These are phyloP conservation scores for Hydropotes inermis DNA, from an alignment of 2,113 vertebrate species.

Conservation along the genomic window DNA sequence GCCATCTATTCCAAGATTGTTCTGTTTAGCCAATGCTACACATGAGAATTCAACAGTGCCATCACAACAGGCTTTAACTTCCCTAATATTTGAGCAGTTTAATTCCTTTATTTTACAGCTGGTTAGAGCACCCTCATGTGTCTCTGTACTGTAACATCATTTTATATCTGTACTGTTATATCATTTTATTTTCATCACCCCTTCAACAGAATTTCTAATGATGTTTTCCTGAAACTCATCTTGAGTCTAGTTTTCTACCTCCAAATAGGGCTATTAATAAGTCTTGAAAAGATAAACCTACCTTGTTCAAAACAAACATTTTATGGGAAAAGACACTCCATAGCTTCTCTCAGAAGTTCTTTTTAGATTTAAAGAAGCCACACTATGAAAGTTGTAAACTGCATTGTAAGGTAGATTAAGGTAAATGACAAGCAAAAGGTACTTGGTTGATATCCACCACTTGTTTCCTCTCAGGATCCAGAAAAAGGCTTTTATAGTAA, in stretches of 20 bases:
- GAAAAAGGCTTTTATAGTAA: background rate
- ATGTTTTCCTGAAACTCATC: background rate
- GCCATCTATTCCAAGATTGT: background rate
- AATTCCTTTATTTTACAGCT: constrained; percentile 16
- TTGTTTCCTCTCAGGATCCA: background rate
- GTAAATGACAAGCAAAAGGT: background rate
- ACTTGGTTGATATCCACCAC: background rate
- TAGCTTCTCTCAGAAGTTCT: background rate
- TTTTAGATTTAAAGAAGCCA: background rate
- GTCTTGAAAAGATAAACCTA: background rate
- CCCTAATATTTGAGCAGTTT: constrained; percentile 3
- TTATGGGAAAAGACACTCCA: background rate
- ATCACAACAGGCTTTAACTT: background rate
- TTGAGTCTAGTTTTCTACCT: constrained; percentile 7
- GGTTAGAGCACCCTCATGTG: constrained; percentile 63
- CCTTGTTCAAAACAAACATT: background rate
- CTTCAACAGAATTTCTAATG: background rate
- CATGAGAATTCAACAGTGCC: background rate
- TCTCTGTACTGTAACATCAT: constrained; percentile 26
- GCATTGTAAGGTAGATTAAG: background rate
- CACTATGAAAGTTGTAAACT: background rate
- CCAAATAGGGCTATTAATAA: background rate
- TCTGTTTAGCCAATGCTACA: background rate
- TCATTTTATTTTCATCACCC: background rate
- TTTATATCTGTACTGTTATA: background rate